phyloP scores from a whole-genome alignment of 2,797 vertebrate genomes.

The Muscicapa striata region DNA sequence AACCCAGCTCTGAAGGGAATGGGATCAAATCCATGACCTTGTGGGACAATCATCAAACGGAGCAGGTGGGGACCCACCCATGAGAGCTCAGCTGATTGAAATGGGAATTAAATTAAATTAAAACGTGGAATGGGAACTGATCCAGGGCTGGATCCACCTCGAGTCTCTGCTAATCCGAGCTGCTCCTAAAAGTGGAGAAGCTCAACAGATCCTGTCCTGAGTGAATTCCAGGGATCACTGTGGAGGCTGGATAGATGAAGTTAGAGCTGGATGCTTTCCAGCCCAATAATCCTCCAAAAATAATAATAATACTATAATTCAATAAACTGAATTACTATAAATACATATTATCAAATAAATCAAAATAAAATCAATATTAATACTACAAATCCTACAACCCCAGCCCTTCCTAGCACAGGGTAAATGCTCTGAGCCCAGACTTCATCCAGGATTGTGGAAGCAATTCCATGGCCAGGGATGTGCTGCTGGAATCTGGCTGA shows the following conservation, averaged over 20 bases:
- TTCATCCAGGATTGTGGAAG: neutral
- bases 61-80: neutral
- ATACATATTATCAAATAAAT: neutral
- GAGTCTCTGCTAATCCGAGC: neutral
- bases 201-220: neutral
- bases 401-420: neutral
- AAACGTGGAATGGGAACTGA: neutral
- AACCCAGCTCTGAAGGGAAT: neutral
- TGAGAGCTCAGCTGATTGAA: neutral
- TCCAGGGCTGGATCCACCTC: neutral
- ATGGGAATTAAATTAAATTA: neutral
- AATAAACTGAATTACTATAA: neutral
- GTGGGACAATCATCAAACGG: neutral
- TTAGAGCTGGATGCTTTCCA: neutral
- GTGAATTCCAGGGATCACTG: neutral
- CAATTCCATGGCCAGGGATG: neutral
- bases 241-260: neutral
- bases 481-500: neutral
- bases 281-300: neutral
- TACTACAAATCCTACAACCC: neutral
- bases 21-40: neutral
- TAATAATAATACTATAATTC: too few relatives aligned
- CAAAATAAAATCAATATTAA: neutral
- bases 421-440: neutral
- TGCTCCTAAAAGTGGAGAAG: neutral